A percentile compares a stretch with the other conserved stretches of the same genome.
These are phyloP conservation scores for Megalopta genalis DNA, from an alignment of 1,140 invertebrate species.

Conservation along the genomic window DNA sequence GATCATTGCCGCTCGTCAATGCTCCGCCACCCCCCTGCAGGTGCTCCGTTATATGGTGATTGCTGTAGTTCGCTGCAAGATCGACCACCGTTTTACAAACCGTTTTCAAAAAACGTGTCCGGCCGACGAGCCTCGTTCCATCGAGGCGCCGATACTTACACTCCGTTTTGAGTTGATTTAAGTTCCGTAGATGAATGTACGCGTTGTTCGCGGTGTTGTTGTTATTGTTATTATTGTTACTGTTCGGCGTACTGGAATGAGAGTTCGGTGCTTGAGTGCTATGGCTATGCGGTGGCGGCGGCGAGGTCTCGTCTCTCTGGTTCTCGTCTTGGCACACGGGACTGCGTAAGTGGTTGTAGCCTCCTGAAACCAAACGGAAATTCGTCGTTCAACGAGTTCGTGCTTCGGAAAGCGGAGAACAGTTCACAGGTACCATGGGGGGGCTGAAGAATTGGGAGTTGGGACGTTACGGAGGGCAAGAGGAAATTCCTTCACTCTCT, in stretches of 20 bases:
- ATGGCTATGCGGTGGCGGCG: constrained; percentile 78
- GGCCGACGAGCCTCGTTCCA: no score
- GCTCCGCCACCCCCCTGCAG: constrained; percentile 73
- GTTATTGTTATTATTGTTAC: constrained; percentile 75
- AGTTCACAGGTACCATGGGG: no score
- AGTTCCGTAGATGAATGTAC: constrained; percentile 76
- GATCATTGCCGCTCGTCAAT: constrained; percentile 60
- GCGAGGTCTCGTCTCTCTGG: constrained; percentile 79
- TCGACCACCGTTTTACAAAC: constrained; percentile 28
- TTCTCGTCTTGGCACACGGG: constrained; percentile 80
- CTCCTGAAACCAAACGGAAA: constrained; percentile 72
- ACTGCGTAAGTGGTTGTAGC: constrained; percentile 81
- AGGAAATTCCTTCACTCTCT: no score
- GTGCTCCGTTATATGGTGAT: constrained; percentile 78
- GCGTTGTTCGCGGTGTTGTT: constrained; percentile 75
- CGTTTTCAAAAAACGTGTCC: neutral
- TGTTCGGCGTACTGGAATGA: constrained; percentile 71
- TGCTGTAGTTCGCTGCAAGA: constrained; percentile 79
- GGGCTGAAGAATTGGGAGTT: no score
- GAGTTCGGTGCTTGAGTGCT: constrained; percentile 72
- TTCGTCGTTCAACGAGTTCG: no score
- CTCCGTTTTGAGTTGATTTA: constrained; percentile 78
- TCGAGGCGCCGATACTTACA: constrained; percentile 63
- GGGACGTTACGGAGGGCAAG: no score
- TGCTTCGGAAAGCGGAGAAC: neutral